Evolutionary conservation across 1,140 invertebrate species (phyloP).

Genomic region (Oedothorax gibbosus): DNA sequence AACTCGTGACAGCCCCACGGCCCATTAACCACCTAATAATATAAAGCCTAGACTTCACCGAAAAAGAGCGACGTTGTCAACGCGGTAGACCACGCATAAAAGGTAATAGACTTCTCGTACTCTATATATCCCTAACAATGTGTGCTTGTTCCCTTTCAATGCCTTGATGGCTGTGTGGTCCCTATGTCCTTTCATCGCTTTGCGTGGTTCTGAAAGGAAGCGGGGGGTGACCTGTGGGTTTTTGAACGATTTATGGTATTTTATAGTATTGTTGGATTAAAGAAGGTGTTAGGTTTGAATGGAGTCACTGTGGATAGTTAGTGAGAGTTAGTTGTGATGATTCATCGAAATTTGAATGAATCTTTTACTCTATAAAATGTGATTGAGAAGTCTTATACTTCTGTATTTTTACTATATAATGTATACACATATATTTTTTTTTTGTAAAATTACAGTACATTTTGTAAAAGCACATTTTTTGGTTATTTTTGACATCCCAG

Average conservation of each 20-base stretch:
- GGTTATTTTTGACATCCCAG: no score
- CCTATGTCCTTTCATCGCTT: conserved; percentile 38
- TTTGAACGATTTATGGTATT: conserved; percentile 3
- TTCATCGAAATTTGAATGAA: no score
- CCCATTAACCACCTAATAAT: conserved; percentile 56
- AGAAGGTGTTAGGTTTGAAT: no score
- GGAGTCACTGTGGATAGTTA: no score
- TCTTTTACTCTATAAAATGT: no score
- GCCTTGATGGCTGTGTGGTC: conserved; percentile 35
- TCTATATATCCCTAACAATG: conserved; percentile 51
- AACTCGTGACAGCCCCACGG: conserved; percentile 17
- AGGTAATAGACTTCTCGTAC: conserved; percentile 49
- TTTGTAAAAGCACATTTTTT: no score
- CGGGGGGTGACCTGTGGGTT: background rate
- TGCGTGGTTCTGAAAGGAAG: background rate
- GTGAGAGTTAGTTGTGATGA: no score
- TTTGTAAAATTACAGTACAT: no score
- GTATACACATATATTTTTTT: no score
- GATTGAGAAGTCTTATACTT: no score
- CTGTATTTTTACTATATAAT: no score
- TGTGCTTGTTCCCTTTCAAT: conserved; percentile 47
- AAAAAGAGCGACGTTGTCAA: conserved; percentile 40
- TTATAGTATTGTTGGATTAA: background rate
- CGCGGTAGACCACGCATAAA: conserved; percentile 46
- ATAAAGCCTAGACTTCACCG: conserved; percentile 26